These are phyloP conservation scores for Coleophora deauratella DNA, from an alignment of 2,888 invertebrate genomes.

Conservation along the genomic window DNA sequence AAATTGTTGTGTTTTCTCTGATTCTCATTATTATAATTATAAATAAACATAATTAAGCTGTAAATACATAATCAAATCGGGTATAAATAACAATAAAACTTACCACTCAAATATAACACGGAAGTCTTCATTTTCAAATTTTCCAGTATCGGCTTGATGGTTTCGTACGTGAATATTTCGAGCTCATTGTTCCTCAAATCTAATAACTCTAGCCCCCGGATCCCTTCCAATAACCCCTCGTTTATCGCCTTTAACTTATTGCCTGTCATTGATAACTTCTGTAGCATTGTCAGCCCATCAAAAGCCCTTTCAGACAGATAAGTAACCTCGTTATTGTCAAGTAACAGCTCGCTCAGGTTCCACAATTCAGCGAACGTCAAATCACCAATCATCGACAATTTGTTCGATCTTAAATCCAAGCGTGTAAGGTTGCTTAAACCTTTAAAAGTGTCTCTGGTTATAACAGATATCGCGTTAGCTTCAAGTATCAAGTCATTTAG, in stretches of 20 bases:
- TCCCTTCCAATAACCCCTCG: conserved; percentile 81
- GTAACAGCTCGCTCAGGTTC: conserved; percentile 79
- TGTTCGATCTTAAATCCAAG: conserved; percentile 84
- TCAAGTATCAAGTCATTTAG: conserved; percentile 87
- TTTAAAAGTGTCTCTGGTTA: conserved; percentile 84
- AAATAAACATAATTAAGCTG: too few relatives aligned
- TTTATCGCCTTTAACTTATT: conserved; percentile 84
- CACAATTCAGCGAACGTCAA: conserved; percentile 86
- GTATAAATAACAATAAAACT: conserved; percentile 19
- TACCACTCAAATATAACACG: conserved; percentile 62
- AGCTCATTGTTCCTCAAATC: conserved; percentile 86
- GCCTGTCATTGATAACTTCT: conserved; percentile 82
- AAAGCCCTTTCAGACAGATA: conserved; percentile 85
- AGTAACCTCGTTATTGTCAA: conserved; percentile 81
- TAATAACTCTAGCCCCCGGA: conserved; percentile 82
- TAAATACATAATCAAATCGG: too few relatives aligned
- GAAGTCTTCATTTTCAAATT: conserved; percentile 77
- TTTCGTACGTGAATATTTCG: conserved; percentile 83
- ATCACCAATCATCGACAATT: conserved; percentile 84
- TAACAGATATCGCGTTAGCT: conserved; percentile 80
- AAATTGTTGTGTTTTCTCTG: too few relatives aligned
- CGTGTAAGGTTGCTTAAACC: conserved; percentile 82
- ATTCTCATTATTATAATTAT: too few relatives aligned
- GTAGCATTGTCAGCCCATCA: conserved; percentile 81
- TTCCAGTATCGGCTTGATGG: conserved; percentile 82